Percentiles rank a stretch among this genome's conserved stretches.
phyloP scores from a whole-genome alignment of 2,797 vertebrate genomes.

The Bufotes viridis region DNA sequence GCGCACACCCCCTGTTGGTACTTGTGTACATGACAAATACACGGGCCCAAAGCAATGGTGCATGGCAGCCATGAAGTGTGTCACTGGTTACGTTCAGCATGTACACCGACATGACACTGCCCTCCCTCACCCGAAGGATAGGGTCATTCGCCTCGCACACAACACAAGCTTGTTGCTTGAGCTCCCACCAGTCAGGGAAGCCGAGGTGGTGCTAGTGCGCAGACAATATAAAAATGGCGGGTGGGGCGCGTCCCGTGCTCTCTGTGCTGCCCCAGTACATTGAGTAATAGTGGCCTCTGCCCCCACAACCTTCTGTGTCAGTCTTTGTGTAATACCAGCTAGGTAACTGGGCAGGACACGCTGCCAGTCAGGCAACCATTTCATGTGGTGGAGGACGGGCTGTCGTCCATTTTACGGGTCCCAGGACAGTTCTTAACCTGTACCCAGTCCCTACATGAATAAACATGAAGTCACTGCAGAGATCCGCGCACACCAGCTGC shows the following conservation, averaged over 20 bases:
- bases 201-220: slow-evolving; percentile 61
- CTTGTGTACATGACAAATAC: no score
- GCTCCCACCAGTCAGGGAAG: slow-evolving; percentile 18
- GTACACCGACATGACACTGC: not conserved
- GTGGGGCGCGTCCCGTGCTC: slow-evolving; percentile 59
- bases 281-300: not conserved
- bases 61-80: no score
- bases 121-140: not conserved
- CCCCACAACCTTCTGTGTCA: not conserved
- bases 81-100: no score
- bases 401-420: not conserved
- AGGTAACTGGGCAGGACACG: no score
- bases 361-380: no score
- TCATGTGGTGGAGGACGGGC: no score
- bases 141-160: not conserved
- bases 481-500: no score
- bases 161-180: not conserved
- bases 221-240: slow-evolving; percentile 72
- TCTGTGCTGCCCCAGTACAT: not conserved
- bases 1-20: not conserved
- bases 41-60: not conserved
- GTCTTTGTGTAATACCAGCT: no score
- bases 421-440: not conserved
- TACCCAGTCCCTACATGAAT: not conserved
- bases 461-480: not conserved